phyloP scores from a whole-genome alignment of 2,113 vertebrate species.

The Elephantulus edwardii region DNA sequence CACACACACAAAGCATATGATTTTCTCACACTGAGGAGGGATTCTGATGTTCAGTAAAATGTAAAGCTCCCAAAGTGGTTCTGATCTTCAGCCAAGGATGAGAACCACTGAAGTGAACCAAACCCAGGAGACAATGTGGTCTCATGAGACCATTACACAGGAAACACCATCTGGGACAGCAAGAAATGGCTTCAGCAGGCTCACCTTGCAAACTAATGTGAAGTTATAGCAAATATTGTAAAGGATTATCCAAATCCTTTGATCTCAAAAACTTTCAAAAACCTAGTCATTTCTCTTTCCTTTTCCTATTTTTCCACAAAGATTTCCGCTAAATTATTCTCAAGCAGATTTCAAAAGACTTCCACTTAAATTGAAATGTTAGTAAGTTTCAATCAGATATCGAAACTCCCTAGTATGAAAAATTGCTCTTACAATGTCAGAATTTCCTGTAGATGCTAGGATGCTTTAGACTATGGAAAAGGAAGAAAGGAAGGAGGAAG shows the following conservation, averaged over 20 bases:
- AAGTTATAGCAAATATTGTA: slow-evolving; percentile 60
- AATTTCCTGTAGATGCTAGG: slow-evolving; percentile 45
- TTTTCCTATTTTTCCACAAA: slow-evolving; percentile 71
- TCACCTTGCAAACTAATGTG: not conserved
- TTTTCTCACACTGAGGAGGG: not conserved
- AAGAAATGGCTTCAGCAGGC: not conserved
- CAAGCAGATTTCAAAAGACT: slow-evolving; percentile 68
- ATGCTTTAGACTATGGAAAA: slow-evolving; percentile 3
- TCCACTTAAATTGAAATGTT: slow-evolving; percentile 70
- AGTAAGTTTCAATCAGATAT: slow-evolving; percentile 55
- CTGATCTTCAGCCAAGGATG: not conserved
- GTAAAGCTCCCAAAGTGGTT: not conserved
- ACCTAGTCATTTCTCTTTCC: slow-evolving; percentile 52
- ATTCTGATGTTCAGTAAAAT: not conserved
- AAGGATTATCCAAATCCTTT: slow-evolving; percentile 68
- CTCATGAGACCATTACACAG: not conserved
- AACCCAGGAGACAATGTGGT: not conserved
- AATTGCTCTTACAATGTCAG: slow-evolving; percentile 12
- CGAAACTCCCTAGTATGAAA: not conserved
- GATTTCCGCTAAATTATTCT: slow-evolving; percentile 65
- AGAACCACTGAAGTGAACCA: slow-evolving; percentile 26
- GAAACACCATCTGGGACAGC: not conserved
- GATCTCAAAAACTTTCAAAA: slow-evolving; percentile 67
- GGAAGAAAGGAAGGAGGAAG: not conserved
- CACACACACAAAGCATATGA: not conserved